Base-by-base conservation (phyloP, 2,888 invertebrate genomes). In the Scaptomyza polygonia region DNA sequence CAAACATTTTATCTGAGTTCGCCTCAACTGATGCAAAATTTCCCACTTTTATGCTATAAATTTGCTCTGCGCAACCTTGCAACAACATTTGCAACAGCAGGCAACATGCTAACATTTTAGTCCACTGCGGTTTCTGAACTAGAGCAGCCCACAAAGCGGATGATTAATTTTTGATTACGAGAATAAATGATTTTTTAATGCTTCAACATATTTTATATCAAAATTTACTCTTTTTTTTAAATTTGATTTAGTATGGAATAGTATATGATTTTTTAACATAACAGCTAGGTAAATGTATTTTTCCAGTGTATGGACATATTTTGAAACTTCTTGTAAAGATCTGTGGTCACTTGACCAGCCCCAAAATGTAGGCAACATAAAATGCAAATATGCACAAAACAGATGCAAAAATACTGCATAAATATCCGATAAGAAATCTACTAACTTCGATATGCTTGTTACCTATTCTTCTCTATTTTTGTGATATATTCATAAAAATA, bases 41-140 rank as follows among this genome's bases (percentile, higher is more conserved):
- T 62, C 62, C 62, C 63, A 8, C 0, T 62, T 16, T 43, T 5
- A 2, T 53, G 29, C 25, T 0, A 42, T 32, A 52, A 57, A 32
- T 6, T 5, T 8, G 12, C 25, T 7, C 40, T 42, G 42, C 42
- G 32, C 1, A 16, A 7, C 12, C 8, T 25, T n/a, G 6, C 12
- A 34, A 48, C 14, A 48, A 32, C 48, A 16, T 5, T 29, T 25
- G 25, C 25, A 25, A 8, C 29, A 8, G 1, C 5, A 1, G 1
- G 5, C 47, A 30, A 32, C 48, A 21, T 12, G 14, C 5, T 16
- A 3, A 18, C n/a, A 14, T 9, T 39, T 51, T 14, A 39, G 39
- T 39, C 27, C 27, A 14, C 7, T 27, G 34, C 27, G 18, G 1
- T n/a, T 25, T 36, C 25, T 11, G 12, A 27, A 5, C 12, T 6